Conservation (phyloP, 2,888 invertebrate species). For the Cenopis cana region DNA sequence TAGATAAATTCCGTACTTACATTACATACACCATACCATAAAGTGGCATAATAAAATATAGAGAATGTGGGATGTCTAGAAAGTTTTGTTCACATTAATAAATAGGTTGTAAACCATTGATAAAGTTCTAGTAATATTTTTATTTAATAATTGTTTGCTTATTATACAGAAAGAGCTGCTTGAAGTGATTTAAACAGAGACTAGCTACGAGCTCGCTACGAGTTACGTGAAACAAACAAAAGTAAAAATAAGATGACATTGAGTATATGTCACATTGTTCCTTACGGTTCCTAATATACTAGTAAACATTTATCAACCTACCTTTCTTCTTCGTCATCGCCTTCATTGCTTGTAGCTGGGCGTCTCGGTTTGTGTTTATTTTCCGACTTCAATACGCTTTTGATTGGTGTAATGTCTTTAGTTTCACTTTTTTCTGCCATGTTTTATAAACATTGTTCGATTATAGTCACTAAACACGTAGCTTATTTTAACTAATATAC, state of each 20-base stretch:
- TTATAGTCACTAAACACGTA: not conserved
- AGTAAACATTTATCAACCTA: constrained; percentile 50
- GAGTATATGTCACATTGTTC: not conserved
- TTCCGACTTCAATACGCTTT: constrained; percentile 68
- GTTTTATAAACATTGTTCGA: not conserved
- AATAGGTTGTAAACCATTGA: not conserved
- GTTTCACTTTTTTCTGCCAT: constrained; percentile 26
- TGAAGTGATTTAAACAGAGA: not conserved
- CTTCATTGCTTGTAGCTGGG: constrained; percentile 67
- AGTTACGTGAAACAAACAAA: not conserved
- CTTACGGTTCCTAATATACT: not conserved
- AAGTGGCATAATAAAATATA: too few relatives aligned
- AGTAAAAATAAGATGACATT: not conserved
- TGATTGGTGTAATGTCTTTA: constrained; percentile 28
- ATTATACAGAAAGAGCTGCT: constrained; percentile 1
- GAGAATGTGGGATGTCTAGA: too few relatives aligned
- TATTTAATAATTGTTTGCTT: not conserved
- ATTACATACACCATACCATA: too few relatives aligned
- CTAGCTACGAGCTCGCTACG: too few relatives aligned
- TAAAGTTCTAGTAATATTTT: not conserved
- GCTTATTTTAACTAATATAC: not conserved
- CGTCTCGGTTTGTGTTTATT: constrained; percentile 60
- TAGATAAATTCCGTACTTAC: too few relatives aligned
- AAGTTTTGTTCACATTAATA: too few relatives aligned
- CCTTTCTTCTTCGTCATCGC: constrained; percentile 73